Percentiles rank a stretch among this genome's conserved stretches.
Evolutionary conservation across 2,888 invertebrate species (phyloP).

Genomic region (Sminthurinus aureus): DNA sequence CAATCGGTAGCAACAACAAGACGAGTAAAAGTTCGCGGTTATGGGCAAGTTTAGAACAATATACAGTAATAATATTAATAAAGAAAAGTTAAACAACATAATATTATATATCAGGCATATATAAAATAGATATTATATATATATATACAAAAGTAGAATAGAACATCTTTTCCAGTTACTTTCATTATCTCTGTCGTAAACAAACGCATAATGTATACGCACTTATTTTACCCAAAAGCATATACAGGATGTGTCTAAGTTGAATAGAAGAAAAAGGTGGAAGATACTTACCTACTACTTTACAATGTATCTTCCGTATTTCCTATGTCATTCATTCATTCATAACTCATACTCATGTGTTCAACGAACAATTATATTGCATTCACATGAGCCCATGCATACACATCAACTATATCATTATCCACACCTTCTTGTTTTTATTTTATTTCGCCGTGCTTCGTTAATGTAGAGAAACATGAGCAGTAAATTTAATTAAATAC

Average conservation of each 20-base stretch:
- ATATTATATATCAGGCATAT: background rate
- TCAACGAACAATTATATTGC: background rate
- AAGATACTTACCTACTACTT: too few relatives aligned
- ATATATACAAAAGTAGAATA: background rate
- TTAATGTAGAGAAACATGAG: slow-evolving; percentile 19
- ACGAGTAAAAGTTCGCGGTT: background rate
- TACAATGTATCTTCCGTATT: background rate
- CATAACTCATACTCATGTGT: background rate
- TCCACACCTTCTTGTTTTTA: slow-evolving; percentile 24
- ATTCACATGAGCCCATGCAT: too few relatives aligned
- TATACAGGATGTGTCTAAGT: background rate
- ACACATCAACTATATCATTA: slow-evolving; percentile 3
- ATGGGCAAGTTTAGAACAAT: background rate
- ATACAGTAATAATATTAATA: background rate
- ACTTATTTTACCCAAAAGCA: background rate
- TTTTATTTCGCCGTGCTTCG: slow-evolving; percentile 23
- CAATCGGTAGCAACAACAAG: background rate
- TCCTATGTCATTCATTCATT: background rate
- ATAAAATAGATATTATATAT: too few relatives aligned
- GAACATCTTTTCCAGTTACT: background rate
- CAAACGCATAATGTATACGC: too few relatives aligned
- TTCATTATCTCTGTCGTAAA: background rate
- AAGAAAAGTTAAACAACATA: background rate
- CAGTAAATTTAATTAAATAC: slow-evolving; percentile 30
- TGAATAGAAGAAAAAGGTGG: too few relatives aligned